Evolutionary conservation across 2,888 invertebrate species (phyloP).

Genomic region (Labia minor): DNA sequence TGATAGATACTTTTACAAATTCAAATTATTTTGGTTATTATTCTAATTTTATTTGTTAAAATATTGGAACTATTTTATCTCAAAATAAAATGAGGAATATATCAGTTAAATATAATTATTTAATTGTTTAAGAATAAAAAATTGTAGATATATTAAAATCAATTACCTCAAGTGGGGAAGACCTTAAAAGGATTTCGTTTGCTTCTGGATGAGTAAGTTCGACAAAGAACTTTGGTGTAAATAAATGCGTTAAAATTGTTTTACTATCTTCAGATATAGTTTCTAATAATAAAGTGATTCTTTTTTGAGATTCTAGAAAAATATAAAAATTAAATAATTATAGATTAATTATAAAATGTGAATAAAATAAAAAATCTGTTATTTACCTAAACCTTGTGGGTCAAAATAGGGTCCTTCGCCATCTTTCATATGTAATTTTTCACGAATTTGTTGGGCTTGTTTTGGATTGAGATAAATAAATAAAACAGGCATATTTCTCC

Average conservation of each 20-base stretch:
- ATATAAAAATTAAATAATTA: not conserved
- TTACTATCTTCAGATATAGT: slow-evolving; percentile 54
- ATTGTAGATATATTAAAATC: too few relatives aligned
- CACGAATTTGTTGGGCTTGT: slow-evolving; percentile 58
- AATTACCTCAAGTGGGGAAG: slow-evolving; percentile 51
- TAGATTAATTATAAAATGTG: too few relatives aligned
- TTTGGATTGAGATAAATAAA: slow-evolving; percentile 64
- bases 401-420: slow-evolving; percentile 41
- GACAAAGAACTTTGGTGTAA: slow-evolving; percentile 46
- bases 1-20: too few relatives aligned
- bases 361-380: not conserved
- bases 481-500: slow-evolving; percentile 61
- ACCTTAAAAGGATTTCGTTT: slow-evolving; percentile 66
- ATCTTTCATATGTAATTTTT: slow-evolving; percentile 57
- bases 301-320: slow-evolving; percentile 48
- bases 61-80: too few relatives aligned
- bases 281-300: slow-evolving; percentile 67
- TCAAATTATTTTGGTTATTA: too few relatives aligned
- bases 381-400: slow-evolving; percentile 40
- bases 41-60: too few relatives aligned
- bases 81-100: too few relatives aligned
- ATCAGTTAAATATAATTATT: too few relatives aligned
- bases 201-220: slow-evolving; percentile 67
- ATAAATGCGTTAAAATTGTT: slow-evolving; percentile 51
- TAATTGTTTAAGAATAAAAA: too few relatives aligned